Evolutionary conservation across 64 coral and sea anemone genomes (phyloP).

Genomic region (Porites australiensis): DNA sequence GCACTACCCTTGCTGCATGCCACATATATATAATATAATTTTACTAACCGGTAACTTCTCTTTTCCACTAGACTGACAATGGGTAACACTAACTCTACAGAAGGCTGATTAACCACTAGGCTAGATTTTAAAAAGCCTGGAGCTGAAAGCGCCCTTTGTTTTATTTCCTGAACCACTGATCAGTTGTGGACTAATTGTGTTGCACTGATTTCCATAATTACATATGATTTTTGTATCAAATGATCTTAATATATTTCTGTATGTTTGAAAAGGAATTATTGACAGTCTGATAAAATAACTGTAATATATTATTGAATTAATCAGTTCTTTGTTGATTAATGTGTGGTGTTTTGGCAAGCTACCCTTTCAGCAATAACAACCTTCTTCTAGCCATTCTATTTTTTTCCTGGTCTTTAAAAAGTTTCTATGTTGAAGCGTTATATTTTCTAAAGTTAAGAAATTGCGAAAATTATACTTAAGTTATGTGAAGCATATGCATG

Average conservation of each 20-base stretch:
- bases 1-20: too few species aligned
- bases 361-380: constrained; percentile 30
- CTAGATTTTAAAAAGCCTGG: constrained; percentile 24
- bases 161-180: neutral
- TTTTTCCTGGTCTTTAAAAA: too few species aligned
- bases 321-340: neutral
- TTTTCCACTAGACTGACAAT: constrained; percentile 43
- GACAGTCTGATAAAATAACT: constrained; percentile 40
- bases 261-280: constrained; percentile 59
- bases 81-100: constrained; percentile 49
- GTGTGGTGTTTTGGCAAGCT: neutral
- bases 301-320: constrained; percentile 58
- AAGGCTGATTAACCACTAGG: constrained; percentile 21
- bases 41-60: constrained; percentile 44
- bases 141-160: neutral
- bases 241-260: constrained; percentile 81
- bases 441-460: too few species aligned
- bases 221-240: constrained; percentile 74
- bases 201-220: neutral
- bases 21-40: neutral
- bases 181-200: constrained; percentile 8
- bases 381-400: too few species aligned
- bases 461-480: too few species aligned
- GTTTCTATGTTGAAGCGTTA: too few species aligned
- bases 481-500: too few species aligned